Base-by-base conservation (phyloP, 2,113 vertebrate species). In the Caranx ignobilis region DNA sequence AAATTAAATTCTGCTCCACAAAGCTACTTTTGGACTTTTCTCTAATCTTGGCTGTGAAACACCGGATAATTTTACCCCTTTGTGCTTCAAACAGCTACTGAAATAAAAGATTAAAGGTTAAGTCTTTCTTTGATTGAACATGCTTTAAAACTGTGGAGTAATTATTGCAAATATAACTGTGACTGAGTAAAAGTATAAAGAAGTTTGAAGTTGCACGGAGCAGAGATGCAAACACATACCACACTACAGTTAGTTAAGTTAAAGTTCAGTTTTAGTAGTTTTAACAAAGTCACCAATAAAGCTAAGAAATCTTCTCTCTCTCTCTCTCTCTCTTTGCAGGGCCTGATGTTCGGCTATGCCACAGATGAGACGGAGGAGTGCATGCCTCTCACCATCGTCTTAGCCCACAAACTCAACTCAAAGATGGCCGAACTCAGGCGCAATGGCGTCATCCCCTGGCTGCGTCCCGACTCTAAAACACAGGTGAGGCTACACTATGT, bases 321-420 rank as follows among this genome's bases (percentile, higher is more conserved):
- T 71, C 8, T 15, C 50, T 54, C 55, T 39, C 43, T 64, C 31
- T 71, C 63, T 67, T 13, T 75, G 0, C 79, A 99, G 98, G 98
- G 98, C 54, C 89, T 99, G 93, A 99, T 99, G 98, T 99, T 99
- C 18, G 97, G 98, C 75, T 99, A 99, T 0, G 97, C 98, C 83
- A 99, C 98, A 0, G 97, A 99, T 0, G 98, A 99, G 93, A 99
- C 98, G 0, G 97, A 98, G 32, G 98, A 99, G 91, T 98, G 96
- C 77, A 99, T 99, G 97, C 98, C 98, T 2, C 94, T 99, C 65
- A 99, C 98, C 45, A 97, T 99, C 35, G 92, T 99, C 59, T 95
- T 99, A 0, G 98, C 98, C 12, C 98, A 99, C 87, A 99, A 96
- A 56, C 96, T 99, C 88, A 99, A 99, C 0, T 54, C 96, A 74